A percentile compares a stretch with the other conserved stretches of the same genome.
phyloP scores from a whole-genome alignment of 2,797 vertebrate genomes.

The Megalops cyprinoides region DNA sequence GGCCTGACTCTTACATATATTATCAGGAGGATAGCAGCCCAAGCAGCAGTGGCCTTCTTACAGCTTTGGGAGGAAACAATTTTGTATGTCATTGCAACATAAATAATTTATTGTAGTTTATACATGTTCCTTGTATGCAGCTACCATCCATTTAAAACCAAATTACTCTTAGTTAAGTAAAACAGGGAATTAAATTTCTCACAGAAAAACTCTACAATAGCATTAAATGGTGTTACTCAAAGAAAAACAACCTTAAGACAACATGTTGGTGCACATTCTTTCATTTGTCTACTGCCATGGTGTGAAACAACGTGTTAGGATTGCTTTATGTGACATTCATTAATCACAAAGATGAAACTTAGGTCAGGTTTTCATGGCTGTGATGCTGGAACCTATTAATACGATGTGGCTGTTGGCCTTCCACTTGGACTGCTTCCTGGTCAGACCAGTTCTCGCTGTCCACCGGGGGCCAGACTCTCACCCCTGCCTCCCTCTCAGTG shows the following conservation, averaged over 20 bases:
- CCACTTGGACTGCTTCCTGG: no score
- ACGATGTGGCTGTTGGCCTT: no score
- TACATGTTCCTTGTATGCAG: no score
- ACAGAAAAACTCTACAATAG: no score
- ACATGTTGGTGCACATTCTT: neutral
- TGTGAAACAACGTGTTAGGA: neutral
- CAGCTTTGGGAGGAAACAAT: no score
- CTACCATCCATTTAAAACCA: no score
- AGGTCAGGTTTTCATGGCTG: no score
- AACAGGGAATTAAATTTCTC: neutral
- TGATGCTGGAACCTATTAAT: no score
- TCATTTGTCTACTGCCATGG: neutral
- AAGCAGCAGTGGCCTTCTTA: slow-evolving; percentile 32
- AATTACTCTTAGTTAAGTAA: neutral
- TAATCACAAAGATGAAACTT: neutral
- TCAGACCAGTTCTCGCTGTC: no score
- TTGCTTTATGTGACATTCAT: neutral
- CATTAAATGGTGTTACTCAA: neutral
- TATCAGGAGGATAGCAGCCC: slow-evolving; percentile 31
- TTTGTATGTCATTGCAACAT: no score
- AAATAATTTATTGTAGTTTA: no score
- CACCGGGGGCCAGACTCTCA: no score
- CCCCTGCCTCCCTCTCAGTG: neutral
- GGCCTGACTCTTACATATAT: slow-evolving; percentile 30
- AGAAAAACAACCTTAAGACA: neutral